These are phyloP conservation scores for Eupeodes latifasciatus DNA, from an alignment of 2,888 invertebrate genomes.

Conservation along the genomic window DNA sequence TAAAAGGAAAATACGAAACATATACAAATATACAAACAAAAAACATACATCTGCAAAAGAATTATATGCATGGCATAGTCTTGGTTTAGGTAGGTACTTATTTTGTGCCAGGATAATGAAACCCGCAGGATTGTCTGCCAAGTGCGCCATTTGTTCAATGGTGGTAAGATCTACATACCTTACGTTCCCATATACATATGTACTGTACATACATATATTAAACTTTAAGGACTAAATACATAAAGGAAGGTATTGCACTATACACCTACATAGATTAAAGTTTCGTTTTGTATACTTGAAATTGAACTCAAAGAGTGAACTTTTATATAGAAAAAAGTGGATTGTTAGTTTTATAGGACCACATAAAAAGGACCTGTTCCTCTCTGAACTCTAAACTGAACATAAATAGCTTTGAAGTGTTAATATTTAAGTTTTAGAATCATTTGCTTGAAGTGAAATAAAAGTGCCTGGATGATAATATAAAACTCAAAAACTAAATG, in stretches of 20 bases:
- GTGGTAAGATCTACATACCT: no score
- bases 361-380: background rate
- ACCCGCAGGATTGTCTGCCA: conserved; percentile 72
- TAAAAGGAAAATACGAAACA: background rate
- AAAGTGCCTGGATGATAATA: conserved; percentile 9
- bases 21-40: background rate
- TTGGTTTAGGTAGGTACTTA: background rate
- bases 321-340: conserved; percentile 1
- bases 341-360: conserved; percentile 7
- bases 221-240: no score
- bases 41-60: conserved; percentile 14
- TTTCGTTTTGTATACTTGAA: conserved; percentile 34
- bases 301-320: conserved; percentile 2
- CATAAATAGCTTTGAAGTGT: conserved; percentile 25
- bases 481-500: conserved; percentile 1
- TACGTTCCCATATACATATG: conserved; percentile 37
- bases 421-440: conserved; percentile 39
- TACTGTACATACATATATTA: conserved; percentile 3
- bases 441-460: conserved; percentile 32
- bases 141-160: conserved; percentile 58
- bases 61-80: conserved; percentile 35
- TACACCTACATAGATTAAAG: background rate
- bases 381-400: no score
- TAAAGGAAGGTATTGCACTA: no score
- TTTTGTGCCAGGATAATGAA: conserved; percentile 71